Evolutionary conservation across 2,113 vertebrate genomes (phyloP).

Genomic region (Marmota flaviventris): DNA sequence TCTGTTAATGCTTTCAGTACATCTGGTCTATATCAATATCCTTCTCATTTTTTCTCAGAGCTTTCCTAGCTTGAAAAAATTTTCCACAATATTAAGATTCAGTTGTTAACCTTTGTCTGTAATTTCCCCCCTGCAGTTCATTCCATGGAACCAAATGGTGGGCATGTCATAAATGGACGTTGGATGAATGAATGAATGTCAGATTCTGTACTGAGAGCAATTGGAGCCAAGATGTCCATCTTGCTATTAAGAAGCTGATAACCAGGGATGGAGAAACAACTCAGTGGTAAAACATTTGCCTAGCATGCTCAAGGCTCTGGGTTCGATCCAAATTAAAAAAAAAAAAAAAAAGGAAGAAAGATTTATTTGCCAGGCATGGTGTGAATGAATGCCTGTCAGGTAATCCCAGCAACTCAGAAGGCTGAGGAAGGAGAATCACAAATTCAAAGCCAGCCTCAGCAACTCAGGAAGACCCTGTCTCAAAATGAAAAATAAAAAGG

Average conservation of each 20-base stretch:
- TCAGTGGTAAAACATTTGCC: no score
- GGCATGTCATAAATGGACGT: neutral
- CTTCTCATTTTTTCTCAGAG: neutral
- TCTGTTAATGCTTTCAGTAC: slow-evolving; percentile 20
- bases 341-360: no score
- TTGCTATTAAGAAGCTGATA: neutral
- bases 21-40: neutral
- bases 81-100: neutral
- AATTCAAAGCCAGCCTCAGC: no score
- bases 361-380: no score
- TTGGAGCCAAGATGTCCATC: neutral
- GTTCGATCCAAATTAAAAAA: no score
- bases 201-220: neutral
- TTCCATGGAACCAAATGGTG: neutral
- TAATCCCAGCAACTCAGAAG: no score
- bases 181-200: neutral
- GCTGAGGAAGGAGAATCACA: no score
- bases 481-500: no score
- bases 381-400: no score
- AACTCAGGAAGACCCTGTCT: no score
- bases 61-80: neutral
- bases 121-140: neutral
- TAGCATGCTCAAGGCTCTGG: no score
- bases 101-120: slow-evolving; percentile 29
- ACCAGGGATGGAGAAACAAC: no score